Percentiles rank a stretch among this genome's conserved stretches.
Conservation (phyloP, 2,888 invertebrate species). For the Acleris sparsana region DNA sequence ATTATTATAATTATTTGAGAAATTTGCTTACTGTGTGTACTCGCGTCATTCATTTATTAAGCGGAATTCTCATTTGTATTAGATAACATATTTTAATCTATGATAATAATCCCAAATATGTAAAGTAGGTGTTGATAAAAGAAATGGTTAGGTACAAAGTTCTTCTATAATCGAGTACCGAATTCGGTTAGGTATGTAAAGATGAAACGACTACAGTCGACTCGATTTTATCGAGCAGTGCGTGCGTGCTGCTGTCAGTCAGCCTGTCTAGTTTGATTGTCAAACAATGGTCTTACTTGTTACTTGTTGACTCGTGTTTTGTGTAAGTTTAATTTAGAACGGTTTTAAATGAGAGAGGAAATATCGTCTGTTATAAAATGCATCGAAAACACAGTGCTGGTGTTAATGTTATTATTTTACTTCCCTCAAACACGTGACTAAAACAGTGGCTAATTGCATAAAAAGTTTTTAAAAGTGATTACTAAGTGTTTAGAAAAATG, state of each 20-base stretch:
- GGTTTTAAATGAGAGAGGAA: constrained; percentile 4
- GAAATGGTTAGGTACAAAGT: constrained; percentile 26
- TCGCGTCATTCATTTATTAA: too few species aligned
- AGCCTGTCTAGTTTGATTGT: constrained; percentile 22
- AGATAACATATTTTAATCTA: constrained; percentile 29
- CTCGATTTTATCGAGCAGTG: constrained; percentile 1
- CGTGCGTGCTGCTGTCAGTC: constrained; percentile 16
- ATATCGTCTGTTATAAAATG: not conserved
- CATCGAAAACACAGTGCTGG: not conserved
- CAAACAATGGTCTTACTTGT: constrained; percentile 30
- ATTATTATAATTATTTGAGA: too few species aligned
- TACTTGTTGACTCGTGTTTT: constrained; percentile 32
- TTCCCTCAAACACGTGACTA: not conserved
- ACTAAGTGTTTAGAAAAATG: constrained; percentile 15
- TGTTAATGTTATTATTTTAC: not conserved
- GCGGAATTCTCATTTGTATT: constrained; percentile 5
- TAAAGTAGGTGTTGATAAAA: constrained; percentile 24
- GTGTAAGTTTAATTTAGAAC: constrained; percentile 15
- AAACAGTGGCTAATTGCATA: not conserved
- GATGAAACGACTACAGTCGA: constrained; percentile 5
- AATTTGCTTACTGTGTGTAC: too few species aligned
- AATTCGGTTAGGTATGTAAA: constrained; percentile 4
- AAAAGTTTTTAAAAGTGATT: constrained; percentile 23
- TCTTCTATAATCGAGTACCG: constrained; percentile 21
- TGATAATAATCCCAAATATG: constrained; percentile 26